Evolutionary conservation across 2,113 vertebrate genomes (phyloP).

Genomic region (Arvicanthis niloticus): DNA sequence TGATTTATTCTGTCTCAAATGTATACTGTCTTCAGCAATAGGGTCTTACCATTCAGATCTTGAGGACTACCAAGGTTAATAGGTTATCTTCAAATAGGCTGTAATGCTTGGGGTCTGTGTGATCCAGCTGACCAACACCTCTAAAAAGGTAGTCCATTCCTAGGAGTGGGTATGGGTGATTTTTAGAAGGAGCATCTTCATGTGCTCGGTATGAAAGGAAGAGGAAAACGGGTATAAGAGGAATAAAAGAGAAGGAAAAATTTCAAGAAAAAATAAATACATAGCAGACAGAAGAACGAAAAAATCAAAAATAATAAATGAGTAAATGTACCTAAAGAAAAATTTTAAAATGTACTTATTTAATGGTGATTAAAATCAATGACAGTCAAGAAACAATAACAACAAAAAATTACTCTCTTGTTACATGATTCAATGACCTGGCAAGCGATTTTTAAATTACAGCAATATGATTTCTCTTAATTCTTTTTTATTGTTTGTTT

Average conservation of each 20-base stretch:
- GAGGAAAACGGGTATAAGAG: not conserved
- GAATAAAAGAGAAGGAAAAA: not conserved
- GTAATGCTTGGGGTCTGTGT: not conserved
- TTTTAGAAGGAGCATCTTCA: not conserved
- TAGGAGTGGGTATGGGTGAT: not conserved
- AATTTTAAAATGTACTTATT: not conserved
- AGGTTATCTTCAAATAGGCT: not conserved
- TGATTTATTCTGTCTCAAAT: not conserved
- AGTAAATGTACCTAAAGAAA: not conserved
- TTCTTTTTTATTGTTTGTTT: not conserved
- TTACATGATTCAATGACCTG: not conserved
- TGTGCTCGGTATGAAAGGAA: not conserved
- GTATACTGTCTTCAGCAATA: not conserved
- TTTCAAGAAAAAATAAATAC: not conserved
- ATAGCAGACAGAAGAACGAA: not conserved
- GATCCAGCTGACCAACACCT: not conserved
- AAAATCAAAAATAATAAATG: not conserved
- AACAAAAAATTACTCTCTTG: not conserved
- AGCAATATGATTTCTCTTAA: not conserved
- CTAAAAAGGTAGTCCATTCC: not conserved
- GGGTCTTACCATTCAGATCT: not conserved
- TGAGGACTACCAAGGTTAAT: not conserved
- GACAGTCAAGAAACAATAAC: not conserved
- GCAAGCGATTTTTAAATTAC: not conserved
- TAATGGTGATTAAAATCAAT: not conserved